Evolutionary conservation across 1,140 invertebrate genomes (phyloP).

Genomic region (Tetramorium alpestre): DNA sequence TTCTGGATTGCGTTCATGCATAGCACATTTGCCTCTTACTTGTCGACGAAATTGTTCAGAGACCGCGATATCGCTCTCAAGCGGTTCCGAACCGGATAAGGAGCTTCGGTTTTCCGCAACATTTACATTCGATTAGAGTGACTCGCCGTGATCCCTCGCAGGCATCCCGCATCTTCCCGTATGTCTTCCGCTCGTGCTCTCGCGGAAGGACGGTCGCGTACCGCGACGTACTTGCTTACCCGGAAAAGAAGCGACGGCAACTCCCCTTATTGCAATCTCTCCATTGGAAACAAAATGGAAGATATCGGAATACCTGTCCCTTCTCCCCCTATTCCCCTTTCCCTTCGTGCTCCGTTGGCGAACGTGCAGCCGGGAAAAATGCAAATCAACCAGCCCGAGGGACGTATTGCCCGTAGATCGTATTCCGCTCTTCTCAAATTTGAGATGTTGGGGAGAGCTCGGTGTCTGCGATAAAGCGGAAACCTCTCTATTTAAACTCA

Average conservation of each 20-base stretch:
- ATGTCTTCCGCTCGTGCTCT: slow-evolving; percentile 30
- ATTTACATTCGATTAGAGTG: slow-evolving; percentile 82
- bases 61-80: slow-evolving; percentile 58
- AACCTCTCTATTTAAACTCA: slow-evolving; percentile 18
- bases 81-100: slow-evolving; percentile 75
- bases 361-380: slow-evolving; percentile 64
- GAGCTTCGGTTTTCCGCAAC: slow-evolving; percentile 79
- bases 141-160: slow-evolving; percentile 35
- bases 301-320: slow-evolving; percentile 75
- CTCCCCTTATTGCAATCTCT: slow-evolving; percentile 73
- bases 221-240: slow-evolving; percentile 77
- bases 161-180: slow-evolving; percentile 48
- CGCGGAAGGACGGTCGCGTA: slow-evolving; percentile 61
- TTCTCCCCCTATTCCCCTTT: not conserved
- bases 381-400: slow-evolving; percentile 72
- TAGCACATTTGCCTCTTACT: slow-evolving; percentile 42
- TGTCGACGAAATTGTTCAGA: slow-evolving; percentile 31
- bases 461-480: slow-evolving; percentile 13
- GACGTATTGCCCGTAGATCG: slow-evolving; percentile 69
- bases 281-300: slow-evolving; percentile 76
- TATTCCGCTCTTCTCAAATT: slow-evolving; percentile 47
- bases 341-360: not conserved
- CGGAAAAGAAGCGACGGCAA: slow-evolving; percentile 57
- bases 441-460: not conserved
- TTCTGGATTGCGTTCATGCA: not conserved